Base-by-base conservation (phyloP, 2,888 invertebrate species). In the Phyllotreta cruciferae region DNA sequence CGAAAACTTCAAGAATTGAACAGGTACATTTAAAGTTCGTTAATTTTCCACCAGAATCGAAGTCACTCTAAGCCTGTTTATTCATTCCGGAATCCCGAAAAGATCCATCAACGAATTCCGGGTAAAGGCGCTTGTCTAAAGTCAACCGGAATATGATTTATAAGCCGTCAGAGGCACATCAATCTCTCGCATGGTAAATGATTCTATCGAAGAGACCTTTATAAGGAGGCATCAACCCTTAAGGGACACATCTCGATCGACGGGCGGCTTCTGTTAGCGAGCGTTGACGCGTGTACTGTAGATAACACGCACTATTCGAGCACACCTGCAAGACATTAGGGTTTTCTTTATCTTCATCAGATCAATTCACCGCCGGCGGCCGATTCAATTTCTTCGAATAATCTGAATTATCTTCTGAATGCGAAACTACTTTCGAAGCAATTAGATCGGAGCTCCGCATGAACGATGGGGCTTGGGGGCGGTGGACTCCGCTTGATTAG, bases 401-500 rank as follows among this genome's bases (percentile, higher is more conserved):
- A n/a, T 4, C 24, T 24, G 2, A 4, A 24, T 24, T 24, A 24
- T 24, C 24, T 24, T 24, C 24, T 3, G 24, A 24, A 24, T 4
- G 24, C 24, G 24, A 4, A 24, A 24, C 24, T 24, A 4, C 24
- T 24, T 24, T 24, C 24, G 24, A 24, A 24, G 24, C 24, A 4
- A 24, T 24, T 24, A 24, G 24, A 24, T 24, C 1, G 24, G 4
- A n/a, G n/a, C n/a, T n/a, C n/a, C n/a, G n/a, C n/a, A n/a, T n/a
- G n/a, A 1, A 24, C 24, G 24, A 24, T 3, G 4, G 24, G 24
- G 24, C 24, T 1, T 4, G 24, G 24, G 24, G 24, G 24, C 24
- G 24, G 24, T 4, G 24, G 41, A 10, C 71, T 72, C 73, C 71
- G 58, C 70, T 63, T 74, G 74, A 74, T 73, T 73, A 71, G 74